Percentiles rank a stretch among this genome's conserved stretches.
Conservation (phyloP, 2,113 vertebrate genomes). For the Alces alces region DNA sequence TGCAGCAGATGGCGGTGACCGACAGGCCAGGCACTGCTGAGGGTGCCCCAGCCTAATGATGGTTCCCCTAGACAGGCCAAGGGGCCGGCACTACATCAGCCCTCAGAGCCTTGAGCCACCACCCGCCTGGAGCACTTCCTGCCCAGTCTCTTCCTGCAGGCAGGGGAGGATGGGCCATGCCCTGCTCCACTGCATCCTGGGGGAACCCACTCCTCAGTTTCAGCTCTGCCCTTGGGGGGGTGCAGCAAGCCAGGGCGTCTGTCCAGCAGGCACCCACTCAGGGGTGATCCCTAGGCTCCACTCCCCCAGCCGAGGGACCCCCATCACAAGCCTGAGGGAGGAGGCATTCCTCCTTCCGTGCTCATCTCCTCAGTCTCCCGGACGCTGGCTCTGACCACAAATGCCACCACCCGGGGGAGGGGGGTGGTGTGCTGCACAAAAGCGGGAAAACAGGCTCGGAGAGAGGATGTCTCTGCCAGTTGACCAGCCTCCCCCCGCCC, state of each 20-base stretch:
- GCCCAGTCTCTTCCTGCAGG: neutral
- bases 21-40: neutral
- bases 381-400: neutral
- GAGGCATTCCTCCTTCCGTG: neutral
- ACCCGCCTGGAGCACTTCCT: neutral
- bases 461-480: too few relatives aligned
- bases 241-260: rapidly evolving
- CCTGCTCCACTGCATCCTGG: rapidly evolving
- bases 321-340: rapidly evolving
- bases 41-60: rapidly evolving
- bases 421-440: neutral
- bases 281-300: neutral
- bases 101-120: neutral
- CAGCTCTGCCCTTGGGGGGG: neutral
- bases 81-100: neutral
- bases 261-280: neutral
- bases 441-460: rapidly evolving
- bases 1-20: neutral
- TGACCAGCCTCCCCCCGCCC: rapidly evolving
- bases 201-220: neutral
- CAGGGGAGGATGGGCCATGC: too few relatives aligned
- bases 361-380: neutral
- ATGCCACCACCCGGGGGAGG: rapidly evolving
- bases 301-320: neutral
- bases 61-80: neutral